A percentile compares a stretch with the other conserved stretches of the same genome.
These are phyloP conservation scores for Girardinus metallicus DNA, from an alignment of 2,797 vertebrate species.

Conservation along the genomic window DNA sequence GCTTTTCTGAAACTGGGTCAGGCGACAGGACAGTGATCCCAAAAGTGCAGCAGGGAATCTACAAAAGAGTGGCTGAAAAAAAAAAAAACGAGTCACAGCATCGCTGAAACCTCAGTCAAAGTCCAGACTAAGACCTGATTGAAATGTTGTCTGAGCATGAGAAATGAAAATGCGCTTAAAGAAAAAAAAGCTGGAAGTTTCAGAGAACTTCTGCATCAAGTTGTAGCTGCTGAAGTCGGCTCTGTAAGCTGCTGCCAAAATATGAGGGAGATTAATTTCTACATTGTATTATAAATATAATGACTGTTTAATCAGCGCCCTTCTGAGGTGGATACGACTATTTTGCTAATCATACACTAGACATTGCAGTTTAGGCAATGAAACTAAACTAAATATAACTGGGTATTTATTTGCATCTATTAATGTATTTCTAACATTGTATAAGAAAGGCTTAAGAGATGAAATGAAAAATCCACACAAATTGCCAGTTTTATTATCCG, in stretches of 20 bases:
- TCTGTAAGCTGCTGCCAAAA: background rate
- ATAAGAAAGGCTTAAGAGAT: no score
- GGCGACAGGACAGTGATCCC: background rate
- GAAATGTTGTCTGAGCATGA: background rate
- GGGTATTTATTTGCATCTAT: no score
- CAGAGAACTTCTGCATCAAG: background rate
- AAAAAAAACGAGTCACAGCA: background rate
- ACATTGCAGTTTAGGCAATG: no score
- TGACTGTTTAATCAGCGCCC: background rate
- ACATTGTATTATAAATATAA: background rate
- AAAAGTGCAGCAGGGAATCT: background rate
- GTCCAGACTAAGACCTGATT: background rate
- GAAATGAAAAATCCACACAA: no score
- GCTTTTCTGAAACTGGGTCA: slow-evolving; percentile 8
- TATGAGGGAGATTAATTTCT: background rate
- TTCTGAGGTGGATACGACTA: background rate
- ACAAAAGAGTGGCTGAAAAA: background rate
- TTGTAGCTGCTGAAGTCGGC: background rate
- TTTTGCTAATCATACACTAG: background rate
- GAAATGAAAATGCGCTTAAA: background rate
- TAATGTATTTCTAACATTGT: no score
- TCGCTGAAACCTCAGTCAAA: background rate
- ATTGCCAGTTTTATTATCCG: no score
- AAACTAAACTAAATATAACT: no score
- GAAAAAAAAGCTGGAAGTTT: background rate